These are phyloP conservation scores for Nasonia giraulti DNA, from an alignment of 1,140 invertebrate species.

Conservation along the genomic window DNA sequence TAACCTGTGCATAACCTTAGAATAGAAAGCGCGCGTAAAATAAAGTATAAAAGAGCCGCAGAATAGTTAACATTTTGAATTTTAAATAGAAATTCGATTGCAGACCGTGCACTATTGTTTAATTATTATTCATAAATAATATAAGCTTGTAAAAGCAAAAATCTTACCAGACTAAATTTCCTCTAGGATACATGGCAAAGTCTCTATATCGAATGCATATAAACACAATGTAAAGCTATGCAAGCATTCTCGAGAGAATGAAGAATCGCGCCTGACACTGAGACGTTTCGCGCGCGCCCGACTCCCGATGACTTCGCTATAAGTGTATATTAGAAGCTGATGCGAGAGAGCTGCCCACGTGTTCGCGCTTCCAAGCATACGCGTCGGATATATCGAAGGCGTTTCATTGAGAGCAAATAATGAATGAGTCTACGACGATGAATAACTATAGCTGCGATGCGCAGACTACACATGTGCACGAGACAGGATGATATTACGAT, in stretches of 20 bases:
- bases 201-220: neutral
- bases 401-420: slow-evolving; percentile 55
- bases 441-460: neutral
- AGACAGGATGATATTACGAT: slow-evolving; percentile 8
- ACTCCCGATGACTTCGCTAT: neutral
- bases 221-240: neutral
- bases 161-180: too few relatives aligned
- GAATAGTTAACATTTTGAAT: too few relatives aligned
- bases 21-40: too few relatives aligned
- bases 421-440: slow-evolving; percentile 51
- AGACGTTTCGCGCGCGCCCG: neutral
- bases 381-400: slow-evolving; percentile 40
- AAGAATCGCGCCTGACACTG: neutral
- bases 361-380: neutral
- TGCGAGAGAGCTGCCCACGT: slow-evolving; percentile 25
- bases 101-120: too few relatives aligned
- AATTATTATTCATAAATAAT: too few relatives aligned
- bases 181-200: too few relatives aligned
- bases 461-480: neutral
- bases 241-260: neutral
- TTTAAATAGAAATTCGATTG: too few relatives aligned
- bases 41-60: too few relatives aligned
- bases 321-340: neutral
- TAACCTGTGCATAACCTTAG: too few relatives aligned
- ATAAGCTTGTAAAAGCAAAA: too few relatives aligned